A percentile compares a stretch with the other conserved stretches of the same genome.
Conservation (phyloP, 2,113 vertebrate species). For the Laticauda colubrina region DNA sequence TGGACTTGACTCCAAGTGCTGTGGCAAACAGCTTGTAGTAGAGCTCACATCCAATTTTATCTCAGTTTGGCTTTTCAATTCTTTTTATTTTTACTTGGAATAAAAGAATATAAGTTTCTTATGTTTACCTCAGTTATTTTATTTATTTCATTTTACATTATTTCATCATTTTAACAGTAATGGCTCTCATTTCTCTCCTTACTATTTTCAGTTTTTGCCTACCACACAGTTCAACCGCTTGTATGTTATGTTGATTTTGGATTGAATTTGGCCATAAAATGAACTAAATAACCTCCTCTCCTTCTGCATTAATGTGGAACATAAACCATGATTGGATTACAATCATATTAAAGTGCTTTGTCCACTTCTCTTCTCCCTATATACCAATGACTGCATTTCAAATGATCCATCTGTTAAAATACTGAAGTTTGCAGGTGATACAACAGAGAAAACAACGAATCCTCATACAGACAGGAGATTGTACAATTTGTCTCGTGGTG, state of each 20-base stretch:
- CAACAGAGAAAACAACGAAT: no score
- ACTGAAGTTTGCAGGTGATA: no score
- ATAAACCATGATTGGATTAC: background rate
- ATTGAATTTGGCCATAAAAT: background rate
- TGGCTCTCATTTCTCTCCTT: background rate
- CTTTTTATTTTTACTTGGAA: background rate
- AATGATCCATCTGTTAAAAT: no score
- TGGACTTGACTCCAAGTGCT: conserved; percentile 28
- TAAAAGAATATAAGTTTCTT: background rate
- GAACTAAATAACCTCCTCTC: background rate
- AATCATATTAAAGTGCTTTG: background rate
- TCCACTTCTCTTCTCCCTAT: no score
- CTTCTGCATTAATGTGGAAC: background rate
- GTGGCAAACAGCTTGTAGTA: background rate
- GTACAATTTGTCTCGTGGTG: no score
- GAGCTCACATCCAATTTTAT: background rate
- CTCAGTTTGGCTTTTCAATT: background rate
- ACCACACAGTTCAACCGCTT: background rate
- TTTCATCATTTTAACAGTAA: background rate
- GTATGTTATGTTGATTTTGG: background rate
- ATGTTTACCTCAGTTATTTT: background rate
- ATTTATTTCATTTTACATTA: background rate
- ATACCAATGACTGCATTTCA: no score
- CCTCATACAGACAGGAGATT: no score
- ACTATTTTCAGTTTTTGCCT: background rate